These are phyloP conservation scores for Chorisops tibialis DNA, from an alignment of 2,888 invertebrate genomes.

Conservation along the genomic window DNA sequence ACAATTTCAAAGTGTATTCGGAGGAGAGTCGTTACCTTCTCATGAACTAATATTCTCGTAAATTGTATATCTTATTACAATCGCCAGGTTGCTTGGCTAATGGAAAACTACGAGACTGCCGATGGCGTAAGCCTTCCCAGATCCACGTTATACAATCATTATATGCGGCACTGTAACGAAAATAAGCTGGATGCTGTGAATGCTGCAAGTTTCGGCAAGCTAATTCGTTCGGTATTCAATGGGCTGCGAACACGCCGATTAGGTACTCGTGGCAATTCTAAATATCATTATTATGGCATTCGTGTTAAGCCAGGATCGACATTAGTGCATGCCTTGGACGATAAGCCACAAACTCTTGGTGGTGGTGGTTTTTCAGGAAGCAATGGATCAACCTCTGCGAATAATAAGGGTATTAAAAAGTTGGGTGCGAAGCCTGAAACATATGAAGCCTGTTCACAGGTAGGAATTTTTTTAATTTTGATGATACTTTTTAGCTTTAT, in stretches of 20 bases:
- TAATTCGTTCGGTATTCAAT: conserved; percentile 96
- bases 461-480: conserved; percentile 30
- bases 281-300: conserved; percentile 99
- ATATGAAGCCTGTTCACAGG: conserved; percentile 52
- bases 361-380: conserved; percentile 31
- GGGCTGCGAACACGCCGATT: conserved; percentile 91
- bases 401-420: conserved; percentile 41
- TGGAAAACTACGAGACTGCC: conserved; percentile 97
- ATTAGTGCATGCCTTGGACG: conserved; percentile 60
- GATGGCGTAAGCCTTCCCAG: conserved; percentile 89
- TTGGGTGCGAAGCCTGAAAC: conserved; percentile 48
- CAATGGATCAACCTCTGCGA: conserved; percentile 24
- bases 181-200: conserved; percentile 97
- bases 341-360: conserved; percentile 44
- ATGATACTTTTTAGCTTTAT: background rate
- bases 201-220: conserved; percentile 98
- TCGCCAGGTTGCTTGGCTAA: conserved; percentile 82
- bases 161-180: conserved; percentile 89
- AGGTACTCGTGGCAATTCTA: conserved; percentile 96
- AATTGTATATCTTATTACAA: background rate
- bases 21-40: too few species aligned
- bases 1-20: too few species aligned
- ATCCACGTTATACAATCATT: conserved; percentile 95
- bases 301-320: conserved; percentile 86
- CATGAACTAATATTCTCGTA: background rate